Base-by-base conservation (phyloP, 2,113 vertebrate species). In the Aix galericulata region DNA sequence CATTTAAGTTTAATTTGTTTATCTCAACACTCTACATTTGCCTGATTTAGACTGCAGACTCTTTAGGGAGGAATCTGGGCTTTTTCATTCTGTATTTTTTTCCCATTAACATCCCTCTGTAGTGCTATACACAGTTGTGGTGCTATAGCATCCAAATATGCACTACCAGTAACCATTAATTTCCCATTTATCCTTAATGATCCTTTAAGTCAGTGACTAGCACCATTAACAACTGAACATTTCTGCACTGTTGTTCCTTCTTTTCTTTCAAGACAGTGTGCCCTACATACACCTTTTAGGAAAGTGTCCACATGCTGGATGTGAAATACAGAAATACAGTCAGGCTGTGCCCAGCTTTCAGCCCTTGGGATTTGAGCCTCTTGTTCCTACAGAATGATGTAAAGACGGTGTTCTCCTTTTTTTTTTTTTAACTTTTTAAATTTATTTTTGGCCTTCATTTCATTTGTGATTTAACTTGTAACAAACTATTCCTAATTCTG, bases 141-240 rank as follows among this genome's bases (percentile, higher is more conserved):
- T 55, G 80, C 67, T 86, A 52, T 31, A 71, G 90, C 68, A 66
- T 92, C 88, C n/a, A 53, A 86, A 86, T 88, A 55, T 69, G 56
- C 46, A 42, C 64, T n/a, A 56, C 71, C 6, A 3, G 36, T 89
- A 84, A 93, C 87, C 69, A 63, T 89, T 79, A 92, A 78, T 66
- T 79, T 79, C 66, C 66, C 27, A 63, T 95, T 88, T 90, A 85
- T 92, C 52, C 58, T 95, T 56, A 78, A 79, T 72, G 34, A 86
- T 92, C 74, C 79, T 62, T 74, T 38, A 94, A 91, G 79, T 48
- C 91, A 7, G 6, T 93, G 62, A 64, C 3, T 3, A 74, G 42
- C 58, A 78, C 67, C 3, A 8, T 67, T 64, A 82, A 79, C 77
- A 34, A 80, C 8, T 11, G 64, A 69, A 81, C 9, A 25, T 36